Evolutionary conservation across 2,113 vertebrate genomes (phyloP).

Genomic region (Oreochromis spilurus): DNA sequence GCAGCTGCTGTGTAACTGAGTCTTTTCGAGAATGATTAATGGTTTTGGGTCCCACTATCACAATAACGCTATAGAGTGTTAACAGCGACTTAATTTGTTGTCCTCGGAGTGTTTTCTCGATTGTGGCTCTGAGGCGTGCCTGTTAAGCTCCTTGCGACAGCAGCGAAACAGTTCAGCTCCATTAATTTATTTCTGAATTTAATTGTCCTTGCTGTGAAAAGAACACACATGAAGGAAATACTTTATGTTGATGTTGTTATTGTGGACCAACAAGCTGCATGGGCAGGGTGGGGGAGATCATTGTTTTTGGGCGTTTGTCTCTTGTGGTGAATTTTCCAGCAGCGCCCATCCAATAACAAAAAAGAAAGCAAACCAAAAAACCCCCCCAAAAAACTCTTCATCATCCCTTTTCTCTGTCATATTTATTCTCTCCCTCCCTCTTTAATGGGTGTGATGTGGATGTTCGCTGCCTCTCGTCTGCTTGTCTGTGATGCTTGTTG

Average conservation of each 20-base stretch:
- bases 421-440: slow-evolving; percentile 45
- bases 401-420: slow-evolving; percentile 51
- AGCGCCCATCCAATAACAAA: slow-evolving; percentile 48
- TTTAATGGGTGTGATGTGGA: slow-evolving; percentile 63
- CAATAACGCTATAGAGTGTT: slow-evolving; percentile 1
- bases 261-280: slow-evolving; percentile 35
- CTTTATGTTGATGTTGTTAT: slow-evolving; percentile 53
- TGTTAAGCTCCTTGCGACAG: slow-evolving; percentile 27
- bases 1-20: not conserved
- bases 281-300: slow-evolving; percentile 44
- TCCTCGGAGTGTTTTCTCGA: slow-evolving; percentile 22
- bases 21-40: slow-evolving; percentile 22
- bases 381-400: not conserved
- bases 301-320: slow-evolving; percentile 63
- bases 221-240: slow-evolving; percentile 50
- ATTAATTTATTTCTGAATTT: slow-evolving; percentile 38
- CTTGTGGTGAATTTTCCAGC: slow-evolving; percentile 61
- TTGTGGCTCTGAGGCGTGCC: slow-evolving; percentile 37
- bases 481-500: slow-evolving; percentile 64
- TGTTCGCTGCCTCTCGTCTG: slow-evolving; percentile 42
- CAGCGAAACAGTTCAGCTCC: slow-evolving; percentile 39
- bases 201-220: slow-evolving; percentile 34
- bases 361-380: not conserved
- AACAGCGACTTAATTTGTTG: slow-evolving; percentile 32
- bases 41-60: not conserved